Evolutionary conservation across 2,797 vertebrate species (phyloP).

Genomic region (Cygnus olor): DNA sequence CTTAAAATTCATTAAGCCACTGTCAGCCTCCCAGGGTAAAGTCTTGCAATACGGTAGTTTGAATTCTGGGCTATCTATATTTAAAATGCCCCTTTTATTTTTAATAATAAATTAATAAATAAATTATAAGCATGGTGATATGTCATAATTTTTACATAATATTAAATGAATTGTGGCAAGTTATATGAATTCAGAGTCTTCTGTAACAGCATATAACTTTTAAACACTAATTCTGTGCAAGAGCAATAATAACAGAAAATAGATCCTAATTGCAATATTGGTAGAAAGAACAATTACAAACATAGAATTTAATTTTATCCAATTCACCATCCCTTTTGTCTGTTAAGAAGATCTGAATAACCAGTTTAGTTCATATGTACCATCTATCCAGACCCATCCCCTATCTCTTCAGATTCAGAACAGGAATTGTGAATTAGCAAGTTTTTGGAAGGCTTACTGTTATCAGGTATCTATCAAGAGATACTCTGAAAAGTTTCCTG

Average conservation of each 20-base stretch:
- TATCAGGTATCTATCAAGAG: not conserved
- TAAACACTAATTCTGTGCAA: not conserved
- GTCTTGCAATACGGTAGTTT: not conserved
- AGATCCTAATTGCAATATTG: not conserved
- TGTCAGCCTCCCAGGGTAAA: not conserved
- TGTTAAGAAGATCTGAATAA: not conserved
- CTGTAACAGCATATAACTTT: not conserved
- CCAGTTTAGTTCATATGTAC: not conserved
- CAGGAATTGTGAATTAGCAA: not conserved
- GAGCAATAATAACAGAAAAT: not conserved
- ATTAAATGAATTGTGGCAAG: not conserved
- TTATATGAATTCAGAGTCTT: not conserved
- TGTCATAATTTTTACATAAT: not conserved
- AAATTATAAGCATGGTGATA: not conserved
- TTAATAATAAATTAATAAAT: not conserved
- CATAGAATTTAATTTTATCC: not conserved
- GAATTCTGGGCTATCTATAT: not conserved
- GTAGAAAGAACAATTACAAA: not conserved
- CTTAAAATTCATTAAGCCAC: not conserved
- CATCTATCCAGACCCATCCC: not conserved
- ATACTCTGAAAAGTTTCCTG: not conserved
- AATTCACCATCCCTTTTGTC: not conserved
- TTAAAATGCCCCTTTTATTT: not conserved
- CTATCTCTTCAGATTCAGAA: not conserved
- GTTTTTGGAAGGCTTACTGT: rapidly evolving